Evolutionary conservation across 2,797 vertebrate species (phyloP).

Genomic region (Periparus ater): DNA sequence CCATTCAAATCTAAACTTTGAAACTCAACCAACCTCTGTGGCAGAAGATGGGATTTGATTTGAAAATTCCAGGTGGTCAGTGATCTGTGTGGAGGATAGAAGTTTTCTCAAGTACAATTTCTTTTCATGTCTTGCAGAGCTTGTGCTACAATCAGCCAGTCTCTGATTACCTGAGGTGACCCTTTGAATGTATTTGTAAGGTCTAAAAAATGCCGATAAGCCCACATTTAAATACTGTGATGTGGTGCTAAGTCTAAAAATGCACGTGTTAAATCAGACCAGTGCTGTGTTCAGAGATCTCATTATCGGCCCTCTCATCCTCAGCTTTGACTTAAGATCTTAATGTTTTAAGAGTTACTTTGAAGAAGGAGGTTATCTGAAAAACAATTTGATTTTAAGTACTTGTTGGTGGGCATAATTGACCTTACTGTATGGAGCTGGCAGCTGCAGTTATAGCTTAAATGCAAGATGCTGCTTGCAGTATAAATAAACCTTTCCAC

Average conservation of each 20-base stretch:
- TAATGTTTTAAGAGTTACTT: background rate
- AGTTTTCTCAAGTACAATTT: background rate
- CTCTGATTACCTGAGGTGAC: background rate
- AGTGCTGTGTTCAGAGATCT: background rate
- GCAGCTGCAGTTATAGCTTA: slow-evolving; percentile 22
- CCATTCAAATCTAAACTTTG: background rate
- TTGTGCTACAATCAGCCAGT: background rate
- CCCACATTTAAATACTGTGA: background rate
- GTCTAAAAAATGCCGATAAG: background rate
- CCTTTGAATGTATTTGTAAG: background rate
- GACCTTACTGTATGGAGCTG: background rate
- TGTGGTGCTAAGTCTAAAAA: background rate
- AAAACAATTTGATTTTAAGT: slow-evolving; percentile 2
- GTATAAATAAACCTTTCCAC: slow-evolving; percentile 61
- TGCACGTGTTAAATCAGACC: rapidly evolving
- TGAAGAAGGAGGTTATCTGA: background rate
- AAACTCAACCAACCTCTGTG: background rate
- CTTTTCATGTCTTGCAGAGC: background rate
- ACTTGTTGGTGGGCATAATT: slow-evolving; percentile 17
- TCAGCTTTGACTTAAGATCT: background rate
- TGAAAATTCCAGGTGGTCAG: background rate
- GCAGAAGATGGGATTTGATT: background rate
- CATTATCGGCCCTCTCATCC: background rate
- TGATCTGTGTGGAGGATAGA: background rate
- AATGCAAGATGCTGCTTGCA: slow-evolving; percentile 26